Percentiles rank a stretch among this genome's conserved stretches.
Conservation (phyloP, 2,797 vertebrate species). For the Mormyrus hasselquistii region DNA sequence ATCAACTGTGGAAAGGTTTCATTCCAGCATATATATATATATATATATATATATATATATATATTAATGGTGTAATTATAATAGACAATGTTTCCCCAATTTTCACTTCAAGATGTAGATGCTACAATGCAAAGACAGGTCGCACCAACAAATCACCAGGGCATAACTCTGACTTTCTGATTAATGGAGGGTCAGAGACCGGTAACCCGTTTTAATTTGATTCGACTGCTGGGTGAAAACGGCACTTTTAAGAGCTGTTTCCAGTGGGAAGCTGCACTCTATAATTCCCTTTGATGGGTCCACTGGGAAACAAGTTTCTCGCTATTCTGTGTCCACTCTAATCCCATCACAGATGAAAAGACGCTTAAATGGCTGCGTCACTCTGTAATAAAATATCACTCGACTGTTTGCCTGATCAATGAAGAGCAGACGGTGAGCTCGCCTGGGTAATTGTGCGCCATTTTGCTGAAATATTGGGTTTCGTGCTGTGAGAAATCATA, state of each 20-base stretch:
- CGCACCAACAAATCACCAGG: constrained; percentile 48
- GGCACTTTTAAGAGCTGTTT: constrained; percentile 41
- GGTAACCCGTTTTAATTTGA: constrained; percentile 58
- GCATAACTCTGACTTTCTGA: constrained; percentile 43
- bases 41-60: constrained; percentile 23
- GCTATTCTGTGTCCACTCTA: constrained; percentile 58
- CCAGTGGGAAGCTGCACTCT: constrained; percentile 50
- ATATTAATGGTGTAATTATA: constrained; percentile 21
- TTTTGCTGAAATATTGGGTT: constrained; percentile 71
- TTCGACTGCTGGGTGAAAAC: constrained; percentile 53
- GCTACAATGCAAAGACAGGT: constrained; percentile 26
- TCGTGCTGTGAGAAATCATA: constrained; percentile 62
- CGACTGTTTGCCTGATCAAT: constrained; percentile 83
- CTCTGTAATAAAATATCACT: constrained; percentile 79
- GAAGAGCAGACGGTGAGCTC: constrained; percentile 71
- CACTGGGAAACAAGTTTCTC: constrained; percentile 58
- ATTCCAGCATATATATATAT: constrained; percentile 9
- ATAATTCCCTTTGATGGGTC: constrained; percentile 54
- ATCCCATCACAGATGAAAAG: constrained; percentile 56
- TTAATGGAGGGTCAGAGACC: constrained; percentile 51
- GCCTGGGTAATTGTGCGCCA: constrained; percentile 73
- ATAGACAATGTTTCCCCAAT: constrained; percentile 24
- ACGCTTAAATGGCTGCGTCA: constrained; percentile 51
- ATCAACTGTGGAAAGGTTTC: not conserved
- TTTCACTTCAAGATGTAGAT: constrained; percentile 23